A percentile compares a stretch with the other conserved stretches of the same genome.
Evolutionary conservation across 2,797 vertebrate genomes (phyloP).

Genomic region (Smutsia gigantea): DNA sequence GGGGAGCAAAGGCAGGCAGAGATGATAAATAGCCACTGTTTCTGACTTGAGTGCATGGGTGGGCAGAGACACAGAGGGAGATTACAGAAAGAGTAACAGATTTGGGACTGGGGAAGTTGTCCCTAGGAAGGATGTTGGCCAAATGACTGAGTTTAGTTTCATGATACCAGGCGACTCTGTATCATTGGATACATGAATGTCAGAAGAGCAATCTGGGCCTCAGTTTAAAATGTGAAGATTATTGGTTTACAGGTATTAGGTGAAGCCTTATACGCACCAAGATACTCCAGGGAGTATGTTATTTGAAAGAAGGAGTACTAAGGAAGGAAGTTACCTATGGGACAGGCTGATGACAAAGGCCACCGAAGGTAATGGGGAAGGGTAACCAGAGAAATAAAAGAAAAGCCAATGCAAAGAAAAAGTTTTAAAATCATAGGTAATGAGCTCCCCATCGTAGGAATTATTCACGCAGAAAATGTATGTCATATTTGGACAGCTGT

Average conservation of each 20-base stretch:
- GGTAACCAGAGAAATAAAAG: background rate
- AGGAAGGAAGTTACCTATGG: background rate
- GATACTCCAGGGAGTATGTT: background rate
- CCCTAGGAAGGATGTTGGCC: background rate
- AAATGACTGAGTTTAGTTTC: background rate
- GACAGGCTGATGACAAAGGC: background rate
- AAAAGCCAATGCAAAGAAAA: background rate
- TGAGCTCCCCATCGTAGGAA: background rate
- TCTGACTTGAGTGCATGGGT: background rate
- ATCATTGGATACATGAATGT: background rate
- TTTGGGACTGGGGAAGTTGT: background rate
- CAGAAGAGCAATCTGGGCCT: background rate
- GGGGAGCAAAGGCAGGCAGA: background rate
- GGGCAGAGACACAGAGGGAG: background rate
- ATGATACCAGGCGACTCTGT: background rate
- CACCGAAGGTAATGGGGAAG: background rate
- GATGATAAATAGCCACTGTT: background rate
- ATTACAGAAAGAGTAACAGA: background rate
- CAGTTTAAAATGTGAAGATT: background rate
- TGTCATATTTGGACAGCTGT: background rate
- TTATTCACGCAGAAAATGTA: background rate
- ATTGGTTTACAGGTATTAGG: background rate
- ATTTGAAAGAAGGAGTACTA: background rate
- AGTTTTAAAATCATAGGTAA: background rate
- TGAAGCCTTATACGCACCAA: background rate